Evolutionary conservation across 2,797 vertebrate species (phyloP).

Genomic region (Halcyon badia): DNA sequence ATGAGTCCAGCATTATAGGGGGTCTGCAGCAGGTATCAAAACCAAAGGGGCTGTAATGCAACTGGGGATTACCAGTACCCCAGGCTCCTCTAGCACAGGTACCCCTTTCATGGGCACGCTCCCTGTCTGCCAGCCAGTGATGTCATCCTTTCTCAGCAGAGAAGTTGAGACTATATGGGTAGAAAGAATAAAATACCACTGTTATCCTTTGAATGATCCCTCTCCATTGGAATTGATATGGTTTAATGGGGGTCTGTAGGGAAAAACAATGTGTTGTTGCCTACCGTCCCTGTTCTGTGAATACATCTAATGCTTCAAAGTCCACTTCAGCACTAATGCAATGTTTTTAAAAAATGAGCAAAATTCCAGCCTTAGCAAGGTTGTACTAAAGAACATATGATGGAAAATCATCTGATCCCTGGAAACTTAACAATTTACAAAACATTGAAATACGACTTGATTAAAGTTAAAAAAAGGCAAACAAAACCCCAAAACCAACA

Average conservation of each 20-base stretch:
- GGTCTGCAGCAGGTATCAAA: neutral
- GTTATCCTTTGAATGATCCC: neutral
- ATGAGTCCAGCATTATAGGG: neutral
- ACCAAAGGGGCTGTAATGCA: neutral
- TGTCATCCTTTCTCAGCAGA: fast-evolving
- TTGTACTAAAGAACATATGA: neutral
- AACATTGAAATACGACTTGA: neutral
- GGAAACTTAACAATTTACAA: neutral
- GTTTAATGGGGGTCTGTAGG: neutral
- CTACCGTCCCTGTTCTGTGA: neutral
- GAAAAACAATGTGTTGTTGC: neutral
- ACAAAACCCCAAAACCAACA: neutral
- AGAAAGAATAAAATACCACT: neutral
- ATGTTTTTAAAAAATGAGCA: neutral
- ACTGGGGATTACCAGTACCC: fast-evolving
- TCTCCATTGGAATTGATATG: fast-evolving
- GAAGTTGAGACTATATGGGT: neutral
- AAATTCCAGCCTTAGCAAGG: neutral
- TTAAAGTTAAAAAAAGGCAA: neutral
- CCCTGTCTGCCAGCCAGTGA: neutral
- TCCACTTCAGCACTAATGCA: neutral
- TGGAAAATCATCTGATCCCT: neutral
- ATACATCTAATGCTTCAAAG: neutral
- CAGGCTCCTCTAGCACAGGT: neutral
- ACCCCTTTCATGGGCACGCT: neutral